Conservation (phyloP, 1,140 invertebrate genomes). For the Camponotus vicinus region DNA sequence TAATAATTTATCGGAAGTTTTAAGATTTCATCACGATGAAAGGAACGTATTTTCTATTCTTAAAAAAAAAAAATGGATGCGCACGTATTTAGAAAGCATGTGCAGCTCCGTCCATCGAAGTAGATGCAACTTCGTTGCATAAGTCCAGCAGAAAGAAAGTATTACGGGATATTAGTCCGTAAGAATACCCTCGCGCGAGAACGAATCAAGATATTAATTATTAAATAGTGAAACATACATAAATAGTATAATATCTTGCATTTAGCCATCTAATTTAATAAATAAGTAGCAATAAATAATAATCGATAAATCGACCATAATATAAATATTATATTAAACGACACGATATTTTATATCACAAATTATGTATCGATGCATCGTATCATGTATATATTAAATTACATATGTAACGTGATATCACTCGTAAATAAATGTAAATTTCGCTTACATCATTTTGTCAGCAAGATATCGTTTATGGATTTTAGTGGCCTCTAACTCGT, state of each 20-base stretch:
- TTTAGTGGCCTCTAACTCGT: neutral
- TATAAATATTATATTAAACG: too few species aligned
- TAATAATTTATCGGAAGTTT: neutral
- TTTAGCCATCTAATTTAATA: too few species aligned
- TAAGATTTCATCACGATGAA: constrained; percentile 33
- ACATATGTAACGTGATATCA: too few species aligned
- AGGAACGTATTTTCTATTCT: neutral
- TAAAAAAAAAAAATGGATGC: constrained; percentile 33
- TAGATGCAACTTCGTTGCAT: constrained; percentile 64
- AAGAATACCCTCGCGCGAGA: constrained; percentile 11
- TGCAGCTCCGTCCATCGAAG: constrained; percentile 37
- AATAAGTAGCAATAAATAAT: too few species aligned
- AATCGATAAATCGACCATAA: too few species aligned
- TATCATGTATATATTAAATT: too few species aligned
- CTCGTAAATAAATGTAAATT: too few species aligned
- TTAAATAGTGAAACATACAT: too few species aligned
- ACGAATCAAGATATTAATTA: neutral
- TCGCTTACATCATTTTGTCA: too few species aligned
- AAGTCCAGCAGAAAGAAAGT: constrained; percentile 57
- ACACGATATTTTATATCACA: too few species aligned
- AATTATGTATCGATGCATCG: too few species aligned
- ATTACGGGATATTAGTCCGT: constrained; percentile 58
- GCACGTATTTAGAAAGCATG: constrained; percentile 59
- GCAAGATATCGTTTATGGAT: neutral
- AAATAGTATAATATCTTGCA: constrained; percentile 1